phyloP scores from a whole-genome alignment of 2,113 vertebrate genomes.

The Chamaetylas fuelleborni region DNA sequence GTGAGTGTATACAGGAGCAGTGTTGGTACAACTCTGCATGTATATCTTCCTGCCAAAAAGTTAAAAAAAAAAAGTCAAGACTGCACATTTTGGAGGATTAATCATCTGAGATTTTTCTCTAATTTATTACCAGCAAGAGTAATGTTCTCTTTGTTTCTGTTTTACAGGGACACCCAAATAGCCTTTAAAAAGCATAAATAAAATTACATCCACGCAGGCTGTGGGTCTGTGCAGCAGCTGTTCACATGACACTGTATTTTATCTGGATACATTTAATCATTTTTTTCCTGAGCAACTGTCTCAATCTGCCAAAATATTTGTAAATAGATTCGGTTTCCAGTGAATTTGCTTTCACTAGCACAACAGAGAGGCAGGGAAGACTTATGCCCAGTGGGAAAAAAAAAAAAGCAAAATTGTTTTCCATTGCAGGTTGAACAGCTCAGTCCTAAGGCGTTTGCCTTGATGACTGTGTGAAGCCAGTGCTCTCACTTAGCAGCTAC shows the following conservation, averaged over 20 bases:
- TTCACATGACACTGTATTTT: conserved; percentile 24
- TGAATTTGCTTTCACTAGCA: conserved; percentile 51
- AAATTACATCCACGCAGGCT: neutral
- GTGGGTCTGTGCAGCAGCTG: conserved; percentile 28
- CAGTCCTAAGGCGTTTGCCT: conserved; percentile 3
- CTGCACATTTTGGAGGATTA: conserved; percentile 15
- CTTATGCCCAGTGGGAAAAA: neutral
- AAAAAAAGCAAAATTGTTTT: conserved; percentile 22
- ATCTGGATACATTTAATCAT: conserved; percentile 36
- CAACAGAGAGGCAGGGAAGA: conserved; percentile 27
- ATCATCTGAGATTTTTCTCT: conserved; percentile 15
- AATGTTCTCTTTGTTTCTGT: conserved; percentile 7
- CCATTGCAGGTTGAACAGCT: neutral
- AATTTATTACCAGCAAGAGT: conserved; percentile 15
- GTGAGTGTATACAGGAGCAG: neutral
- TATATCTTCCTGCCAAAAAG: conserved; percentile 29
- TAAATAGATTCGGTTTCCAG: conserved; percentile 39
- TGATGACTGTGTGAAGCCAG: neutral
- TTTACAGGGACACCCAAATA: conserved; percentile 14
- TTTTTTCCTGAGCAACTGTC: conserved; percentile 13
- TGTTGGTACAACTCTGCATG: neutral
- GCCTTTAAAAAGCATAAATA: conserved; percentile 38
- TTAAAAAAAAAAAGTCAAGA: neutral
- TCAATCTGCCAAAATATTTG: conserved; percentile 58
- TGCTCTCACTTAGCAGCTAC: conserved; percentile 5